Evolutionary conservation across 2,797 vertebrate genomes (phyloP), one percentile per base, ranked within the genome.

Genomic region (Ptychobarbus kaznakovi): DNA sequence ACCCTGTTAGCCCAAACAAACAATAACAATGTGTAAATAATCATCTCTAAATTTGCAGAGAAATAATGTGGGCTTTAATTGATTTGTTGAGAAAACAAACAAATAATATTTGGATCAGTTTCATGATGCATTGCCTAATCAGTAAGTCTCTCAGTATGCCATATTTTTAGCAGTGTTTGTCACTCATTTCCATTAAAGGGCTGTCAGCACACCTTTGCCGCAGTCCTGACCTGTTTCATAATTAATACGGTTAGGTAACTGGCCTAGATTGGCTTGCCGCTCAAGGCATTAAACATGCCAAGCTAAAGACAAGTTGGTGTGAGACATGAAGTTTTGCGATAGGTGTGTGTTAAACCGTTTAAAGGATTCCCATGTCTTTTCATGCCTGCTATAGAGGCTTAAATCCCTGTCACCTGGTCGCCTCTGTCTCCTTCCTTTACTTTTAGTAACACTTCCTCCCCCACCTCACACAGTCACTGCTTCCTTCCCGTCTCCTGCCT

Each of bases 401-500:
- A 68, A 84, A 53, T 42, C 49, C 7, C n/a, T 32, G 46, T 44
- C 35, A 18, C 44, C 35, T 56, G 12, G 46, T 44, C 35, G n/a
- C 51, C 35, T 56, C 16, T 42, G 9, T 42, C 8, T 49, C 75
- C 68, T 84, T 63, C 72, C 56, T 79, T 28, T 68, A 38, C 53
- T 51, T 80, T 56, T 51, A 80, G 80, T n/a, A 65, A 68, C 75
- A 73, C 89, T 90, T 88, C 91, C 92, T 84, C 79, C 80, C 86
- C 75, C 72, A 82, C 32, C 38, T 78, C 81, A 77, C 4, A 22
- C 32, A 46, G 66, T 84, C 65, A 61, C 80, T 25, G 9, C 66
- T 84, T 86, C 83, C 88, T 88, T 87, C 90, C 90, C 75, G 81
- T 88, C 18, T 82, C 87, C 73, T 69, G 65, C 44, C 75, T 83